phyloP scores from a whole-genome alignment of 2,888 invertebrate species.

The Hydrotaea diabolus region DNA sequence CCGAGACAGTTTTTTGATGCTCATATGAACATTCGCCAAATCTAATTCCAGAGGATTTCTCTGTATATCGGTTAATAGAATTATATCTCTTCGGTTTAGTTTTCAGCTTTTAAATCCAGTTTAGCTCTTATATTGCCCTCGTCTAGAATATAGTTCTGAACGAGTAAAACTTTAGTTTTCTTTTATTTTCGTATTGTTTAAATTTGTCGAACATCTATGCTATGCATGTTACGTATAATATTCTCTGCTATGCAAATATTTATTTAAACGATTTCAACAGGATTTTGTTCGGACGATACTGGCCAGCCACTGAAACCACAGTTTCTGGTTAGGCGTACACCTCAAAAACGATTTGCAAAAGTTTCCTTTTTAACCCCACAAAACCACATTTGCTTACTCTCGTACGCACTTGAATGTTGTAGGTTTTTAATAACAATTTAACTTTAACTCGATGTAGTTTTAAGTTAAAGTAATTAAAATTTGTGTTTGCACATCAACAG shows the following conservation, averaged over 20 bases:
- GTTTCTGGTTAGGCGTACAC: conserved; percentile 56
- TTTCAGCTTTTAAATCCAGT: too few species aligned
- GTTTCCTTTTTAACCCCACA: conserved; percentile 56
- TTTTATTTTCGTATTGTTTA: too few species aligned
- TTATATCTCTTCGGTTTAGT: too few species aligned
- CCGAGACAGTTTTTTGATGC: too few species aligned
- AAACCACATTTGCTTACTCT: conserved; percentile 40
- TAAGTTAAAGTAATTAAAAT: conserved; percentile 14
- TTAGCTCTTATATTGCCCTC: too few species aligned
- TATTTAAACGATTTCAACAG: not conserved
- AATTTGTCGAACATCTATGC: too few species aligned
- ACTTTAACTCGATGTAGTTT: not conserved
- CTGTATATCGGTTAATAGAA: too few species aligned
- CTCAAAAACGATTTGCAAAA: conserved; percentile 58
- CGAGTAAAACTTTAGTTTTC: too few species aligned
- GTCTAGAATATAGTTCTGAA: too few species aligned
- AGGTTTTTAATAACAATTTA: conserved; percentile 46
- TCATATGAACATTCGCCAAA: too few species aligned
- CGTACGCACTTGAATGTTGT: conserved; percentile 20
- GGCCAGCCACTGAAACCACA: conserved; percentile 56
- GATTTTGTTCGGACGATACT: not conserved
- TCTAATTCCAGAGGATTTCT: too few species aligned
- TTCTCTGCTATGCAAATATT: not conserved
- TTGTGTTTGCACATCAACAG: not conserved
- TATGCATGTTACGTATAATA: too few species aligned